Conservation (phyloP, 2,888 invertebrate genomes). For the Dryomyza anilis region DNA sequence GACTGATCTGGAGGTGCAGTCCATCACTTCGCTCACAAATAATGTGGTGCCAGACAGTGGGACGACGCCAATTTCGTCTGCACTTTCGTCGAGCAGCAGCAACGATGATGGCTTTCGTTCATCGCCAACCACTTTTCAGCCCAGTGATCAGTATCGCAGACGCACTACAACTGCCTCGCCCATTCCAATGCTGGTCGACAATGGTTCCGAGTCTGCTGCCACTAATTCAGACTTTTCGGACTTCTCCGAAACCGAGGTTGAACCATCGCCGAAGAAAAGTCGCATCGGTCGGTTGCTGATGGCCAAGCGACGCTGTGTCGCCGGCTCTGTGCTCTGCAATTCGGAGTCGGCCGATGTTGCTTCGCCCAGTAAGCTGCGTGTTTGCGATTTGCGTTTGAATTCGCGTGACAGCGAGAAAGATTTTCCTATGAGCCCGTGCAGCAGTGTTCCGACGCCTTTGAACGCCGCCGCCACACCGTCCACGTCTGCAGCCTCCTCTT, state of each 20-base stretch:
- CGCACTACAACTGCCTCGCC: conserved; percentile 56
- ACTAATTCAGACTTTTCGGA: conserved; percentile 63
- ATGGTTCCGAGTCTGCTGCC: conserved; percentile 55
- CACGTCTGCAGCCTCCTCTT: too few relatives aligned
- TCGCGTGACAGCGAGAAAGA: conserved; percentile 68
- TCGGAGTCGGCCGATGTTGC: conserved; percentile 64
- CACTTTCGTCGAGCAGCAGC: too few relatives aligned
- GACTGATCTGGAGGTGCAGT: conserved; percentile 76
- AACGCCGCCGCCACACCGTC: conserved; percentile 33
- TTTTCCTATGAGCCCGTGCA: conserved; percentile 46
- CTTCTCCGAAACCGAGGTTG: conserved; percentile 71
- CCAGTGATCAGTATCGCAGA: conserved; percentile 56
- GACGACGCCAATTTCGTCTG: conserved; percentile 32
- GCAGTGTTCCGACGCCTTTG: conserved; percentile 8
- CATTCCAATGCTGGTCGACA: conserved; percentile 57
- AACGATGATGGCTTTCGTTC: conserved; percentile 54
- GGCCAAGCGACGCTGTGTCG: conserved; percentile 62
- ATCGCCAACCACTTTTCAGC: conserved; percentile 55
- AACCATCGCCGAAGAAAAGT: conserved; percentile 77
- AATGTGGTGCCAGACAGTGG: conserved; percentile 45
- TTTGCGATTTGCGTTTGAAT: conserved; percentile 70
- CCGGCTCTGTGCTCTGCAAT: conserved; percentile 40
- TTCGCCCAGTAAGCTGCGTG: conserved; percentile 73
- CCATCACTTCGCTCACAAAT: conserved; percentile 69
- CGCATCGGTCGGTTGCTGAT: conserved; percentile 61